A percentile compares a stretch with the other conserved stretches of the same genome.
Conservation (phyloP, 2,113 vertebrate species). For the Potamarius usumacintae region DNA sequence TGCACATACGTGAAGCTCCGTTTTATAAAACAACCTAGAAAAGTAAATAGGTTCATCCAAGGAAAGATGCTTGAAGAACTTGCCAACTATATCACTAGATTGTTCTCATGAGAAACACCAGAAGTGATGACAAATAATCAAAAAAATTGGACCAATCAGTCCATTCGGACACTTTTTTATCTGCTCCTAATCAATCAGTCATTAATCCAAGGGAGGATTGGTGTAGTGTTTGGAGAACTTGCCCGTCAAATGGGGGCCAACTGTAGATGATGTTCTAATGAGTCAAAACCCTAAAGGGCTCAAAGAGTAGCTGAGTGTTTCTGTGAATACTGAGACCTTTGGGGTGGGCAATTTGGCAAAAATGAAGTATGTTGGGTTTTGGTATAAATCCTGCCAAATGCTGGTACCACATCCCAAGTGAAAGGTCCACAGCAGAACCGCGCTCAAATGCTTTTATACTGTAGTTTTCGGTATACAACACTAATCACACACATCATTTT, state of each 20-base stretch:
- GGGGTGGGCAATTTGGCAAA: no score
- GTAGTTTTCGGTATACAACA: no score
- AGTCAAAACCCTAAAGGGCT: background rate
- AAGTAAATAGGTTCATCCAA: conserved; percentile 12
- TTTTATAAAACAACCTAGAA: background rate
- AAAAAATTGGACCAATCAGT: background rate
- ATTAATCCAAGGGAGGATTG: background rate
- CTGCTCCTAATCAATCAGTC: background rate
- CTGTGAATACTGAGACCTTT: no score
- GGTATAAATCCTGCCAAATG: no score
- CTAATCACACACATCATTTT: no score
- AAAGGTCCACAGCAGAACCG: no score
- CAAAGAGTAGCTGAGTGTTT: background rate
- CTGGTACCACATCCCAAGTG: no score
- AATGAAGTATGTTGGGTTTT: no score
- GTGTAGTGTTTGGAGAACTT: background rate
- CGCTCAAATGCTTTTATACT: no score
- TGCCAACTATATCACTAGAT: background rate
- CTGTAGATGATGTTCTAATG: background rate
- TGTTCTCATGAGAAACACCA: background rate
- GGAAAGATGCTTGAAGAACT: background rate
- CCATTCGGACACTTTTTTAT: background rate
- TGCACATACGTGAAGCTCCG: conserved; percentile 3
- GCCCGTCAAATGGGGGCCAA: background rate
- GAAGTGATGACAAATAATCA: background rate